Base-by-base conservation (phyloP, 2,888 invertebrate species). In the Heliconius hortense region DNA sequence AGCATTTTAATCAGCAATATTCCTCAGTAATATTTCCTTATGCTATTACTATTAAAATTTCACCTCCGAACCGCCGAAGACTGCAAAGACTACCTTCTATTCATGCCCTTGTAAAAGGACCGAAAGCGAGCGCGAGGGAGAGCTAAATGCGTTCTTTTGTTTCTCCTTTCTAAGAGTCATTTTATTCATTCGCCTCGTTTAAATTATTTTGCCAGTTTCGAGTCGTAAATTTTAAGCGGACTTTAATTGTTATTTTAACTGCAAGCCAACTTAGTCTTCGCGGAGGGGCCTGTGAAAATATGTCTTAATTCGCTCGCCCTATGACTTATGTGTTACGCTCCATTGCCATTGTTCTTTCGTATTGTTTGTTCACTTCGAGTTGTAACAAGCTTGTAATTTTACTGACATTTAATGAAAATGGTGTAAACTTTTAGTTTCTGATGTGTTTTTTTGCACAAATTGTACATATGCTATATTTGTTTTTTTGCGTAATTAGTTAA, bases 241-340 rank as follows among this genome's bases (percentile, higher is more conserved):
- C 93, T 94, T 94, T 94, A 94, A 94, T 94, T 94, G 93, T 94
- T 92, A 92, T 92, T 94, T 93, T 94, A 92, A 94, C 93, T 93
- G 94, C 93, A 90, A 91, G 89, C 89, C 89, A 89, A 92, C 91
- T 89, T 90, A 89, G 90, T 89, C 88, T 88, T 85, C 72, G 81
- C 85, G 80, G 82, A 81, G 82, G 87, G 89, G 89, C 87, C 84
- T 82, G 86, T 86, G 89, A 89, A 93, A 93, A 93, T 93, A 92
- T 92, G 92, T 93, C 93, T 93, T 93, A 90, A 93, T 93, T 91
- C 92, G 86, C 85, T 84, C 85, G 84, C 89, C 89, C 88, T 90
- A 91, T 93, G 92, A 93, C 93, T 93, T 90, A 92, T 89, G 91
- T 91, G 78, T 73, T 76, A 72, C 72, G 74, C 66, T 89, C 84